phyloP scores from a whole-genome alignment of 2,888 invertebrate genomes.

The Lasioglossum vierecki region DNA sequence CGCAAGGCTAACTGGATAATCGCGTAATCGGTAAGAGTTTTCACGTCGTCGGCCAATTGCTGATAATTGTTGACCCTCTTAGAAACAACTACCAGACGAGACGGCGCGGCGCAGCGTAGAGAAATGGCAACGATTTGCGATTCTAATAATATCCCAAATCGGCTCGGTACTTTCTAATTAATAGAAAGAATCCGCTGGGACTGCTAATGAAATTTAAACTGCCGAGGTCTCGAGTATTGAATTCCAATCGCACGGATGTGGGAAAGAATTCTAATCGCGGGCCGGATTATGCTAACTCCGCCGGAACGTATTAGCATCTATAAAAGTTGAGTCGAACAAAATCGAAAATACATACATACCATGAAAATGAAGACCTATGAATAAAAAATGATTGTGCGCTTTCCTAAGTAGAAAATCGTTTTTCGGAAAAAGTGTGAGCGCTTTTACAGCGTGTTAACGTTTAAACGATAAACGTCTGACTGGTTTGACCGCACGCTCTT shows the following conservation, averaged over 20 bases:
- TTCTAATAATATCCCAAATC: neutral
- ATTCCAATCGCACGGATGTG: neutral
- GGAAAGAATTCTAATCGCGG: neutral
- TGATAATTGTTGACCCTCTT: slow-evolving; percentile 16
- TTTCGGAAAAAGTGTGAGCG: neutral
- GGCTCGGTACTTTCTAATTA: neutral
- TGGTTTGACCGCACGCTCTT: neutral
- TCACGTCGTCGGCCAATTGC: slow-evolving; percentile 10
- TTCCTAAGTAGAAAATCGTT: neutral
- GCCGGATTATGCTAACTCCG: neutral
- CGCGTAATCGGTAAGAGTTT: slow-evolving; percentile 19
- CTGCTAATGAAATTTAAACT: neutral
- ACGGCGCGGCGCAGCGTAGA: neutral
- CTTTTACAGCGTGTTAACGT: neutral
- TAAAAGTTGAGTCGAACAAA: no score
- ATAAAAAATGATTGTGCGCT: neutral
- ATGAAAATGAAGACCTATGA: no score
- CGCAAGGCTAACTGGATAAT: slow-evolving; percentile 29
- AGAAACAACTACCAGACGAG: neutral
- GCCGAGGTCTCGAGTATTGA: neutral
- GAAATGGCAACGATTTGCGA: neutral
- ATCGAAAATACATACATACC: neutral
- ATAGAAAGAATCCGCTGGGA: neutral
- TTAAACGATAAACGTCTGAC: neutral
- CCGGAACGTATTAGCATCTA: neutral